Base-by-base conservation (phyloP, 2,888 invertebrate species). In the Phanerotoma sp. region DNA sequence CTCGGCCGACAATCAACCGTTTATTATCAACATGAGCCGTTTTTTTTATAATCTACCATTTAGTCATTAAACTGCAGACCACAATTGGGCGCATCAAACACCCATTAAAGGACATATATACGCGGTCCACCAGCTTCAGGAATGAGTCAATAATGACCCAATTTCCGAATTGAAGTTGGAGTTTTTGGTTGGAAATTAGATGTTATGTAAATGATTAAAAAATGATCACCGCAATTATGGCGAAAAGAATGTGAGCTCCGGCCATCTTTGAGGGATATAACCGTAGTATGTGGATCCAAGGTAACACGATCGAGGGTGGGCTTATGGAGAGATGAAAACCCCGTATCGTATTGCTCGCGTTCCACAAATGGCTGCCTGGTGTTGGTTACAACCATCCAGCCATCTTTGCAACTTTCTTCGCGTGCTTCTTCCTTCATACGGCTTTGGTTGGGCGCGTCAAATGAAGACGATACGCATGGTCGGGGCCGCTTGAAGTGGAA, bases 221-320 rank as follows among this genome's bases (percentile, higher is more conserved):
- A 18, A 37, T 21, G 16, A 22, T 56, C 37, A 54, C 53, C 53
- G 52, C 48, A 51, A 51, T 49, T 51, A 54, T 52, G 50, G 45
- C 49, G 37, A 41, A 35, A 47, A 51, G 46, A 42, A 37, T 49
- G 28, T 35, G 57, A 63, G 65, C 60, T 51, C 28, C 64, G 64
- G 67, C 67, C 69, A 70, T 66, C 67, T 67, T 68, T 65, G 62
- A 54, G 61, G 56, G 54, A 51, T 47, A 38, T n/a, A n/a, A n/a
- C n/a, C n/a, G n/a, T n/a, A n/a, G n/a, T n/a, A n/a, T n/a, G n/a
- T n/a, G 32, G 47, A 32, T 65, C 64, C 54, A 59, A 59, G 56
- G 59, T 75, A 75, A 75, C 69, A 72, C 75, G 75, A 75, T 75
- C 72, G 74, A 75, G 75, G 75, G 75, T 75, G 75, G 73, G 71